Conservation (phyloP, 2,113 vertebrate species). For the Lonchura striata region DNA sequence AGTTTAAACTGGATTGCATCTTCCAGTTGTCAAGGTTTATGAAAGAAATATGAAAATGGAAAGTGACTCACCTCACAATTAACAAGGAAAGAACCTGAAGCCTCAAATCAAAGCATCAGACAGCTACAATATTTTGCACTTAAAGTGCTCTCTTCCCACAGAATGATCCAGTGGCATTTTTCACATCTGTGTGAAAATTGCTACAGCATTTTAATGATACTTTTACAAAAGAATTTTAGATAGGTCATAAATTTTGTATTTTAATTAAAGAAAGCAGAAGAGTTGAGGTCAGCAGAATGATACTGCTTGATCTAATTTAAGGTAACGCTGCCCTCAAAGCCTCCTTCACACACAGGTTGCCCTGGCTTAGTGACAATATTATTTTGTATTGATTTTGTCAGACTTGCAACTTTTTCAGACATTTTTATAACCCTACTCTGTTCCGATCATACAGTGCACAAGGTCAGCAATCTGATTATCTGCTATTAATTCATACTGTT, state of each 20-base stretch:
- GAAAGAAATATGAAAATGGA: constrained; percentile 37
- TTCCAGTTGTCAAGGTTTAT: neutral
- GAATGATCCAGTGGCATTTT: neutral
- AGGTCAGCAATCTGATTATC: neutral
- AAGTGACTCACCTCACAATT: constrained; percentile 38
- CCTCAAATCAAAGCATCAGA: constrained; percentile 22
- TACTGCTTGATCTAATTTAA: neutral
- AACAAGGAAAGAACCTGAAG: constrained; percentile 7
- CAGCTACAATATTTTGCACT: neutral
- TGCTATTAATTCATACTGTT: neutral
- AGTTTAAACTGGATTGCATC: constrained; percentile 24
- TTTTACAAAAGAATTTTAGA: neutral
- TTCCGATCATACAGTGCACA: neutral
- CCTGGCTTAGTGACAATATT: neutral
- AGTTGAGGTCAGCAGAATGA: neutral
- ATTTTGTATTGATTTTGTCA: neutral
- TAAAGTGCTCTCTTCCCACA: neutral
- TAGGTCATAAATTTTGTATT: neutral
- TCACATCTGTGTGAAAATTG: neutral
- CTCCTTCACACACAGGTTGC: neutral
- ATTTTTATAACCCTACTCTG: neutral
- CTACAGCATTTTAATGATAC: constrained; percentile 14
- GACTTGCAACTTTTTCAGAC: neutral
- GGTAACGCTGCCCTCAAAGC: neutral
- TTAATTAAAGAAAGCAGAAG: neutral